Evolutionary conservation across 2,888 invertebrate species (phyloP).

Genomic region (Spodoptera picta): DNA sequence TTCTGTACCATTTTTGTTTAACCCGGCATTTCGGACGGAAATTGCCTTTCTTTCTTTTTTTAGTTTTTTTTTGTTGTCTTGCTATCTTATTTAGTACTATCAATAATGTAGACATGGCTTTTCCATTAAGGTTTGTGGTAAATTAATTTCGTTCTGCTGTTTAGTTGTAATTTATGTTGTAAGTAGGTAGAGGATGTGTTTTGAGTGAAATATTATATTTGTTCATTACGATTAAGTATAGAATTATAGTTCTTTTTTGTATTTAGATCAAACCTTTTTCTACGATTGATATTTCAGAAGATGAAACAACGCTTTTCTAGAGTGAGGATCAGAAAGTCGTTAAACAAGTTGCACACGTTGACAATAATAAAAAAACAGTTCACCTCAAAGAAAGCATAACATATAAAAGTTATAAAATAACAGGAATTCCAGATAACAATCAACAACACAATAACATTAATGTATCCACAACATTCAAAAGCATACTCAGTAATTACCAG

Average conservation of each 20-base stretch:
- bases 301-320: too few species aligned
- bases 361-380: too few species aligned
- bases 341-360: too few species aligned
- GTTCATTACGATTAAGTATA: too few species aligned
- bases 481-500: conserved; percentile 8
- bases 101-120: conserved; percentile 54
- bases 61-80: conserved; percentile 63
- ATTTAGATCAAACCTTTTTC: too few species aligned
- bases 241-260: too few species aligned
- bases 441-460: conserved; percentile 6
- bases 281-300: too few species aligned
- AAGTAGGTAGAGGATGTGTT: conserved; percentile 11
- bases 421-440: conserved; percentile 5
- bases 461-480: conserved; percentile 1
- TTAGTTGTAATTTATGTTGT: conserved; percentile 38
- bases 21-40: conserved; percentile 75
- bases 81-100: conserved; percentile 47
- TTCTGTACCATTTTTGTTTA: conserved; percentile 83
- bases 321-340: too few species aligned
- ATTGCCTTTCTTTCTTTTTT: conserved; percentile 69
- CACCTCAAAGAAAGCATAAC: too few species aligned
- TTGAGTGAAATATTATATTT: conserved; percentile 12
- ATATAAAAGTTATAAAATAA: too few species aligned
- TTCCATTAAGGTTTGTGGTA: conserved; percentile 44
- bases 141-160: conserved; percentile 49